Conservation (phyloP, 1,140 invertebrate species). For the Heliconius himera region DNA sequence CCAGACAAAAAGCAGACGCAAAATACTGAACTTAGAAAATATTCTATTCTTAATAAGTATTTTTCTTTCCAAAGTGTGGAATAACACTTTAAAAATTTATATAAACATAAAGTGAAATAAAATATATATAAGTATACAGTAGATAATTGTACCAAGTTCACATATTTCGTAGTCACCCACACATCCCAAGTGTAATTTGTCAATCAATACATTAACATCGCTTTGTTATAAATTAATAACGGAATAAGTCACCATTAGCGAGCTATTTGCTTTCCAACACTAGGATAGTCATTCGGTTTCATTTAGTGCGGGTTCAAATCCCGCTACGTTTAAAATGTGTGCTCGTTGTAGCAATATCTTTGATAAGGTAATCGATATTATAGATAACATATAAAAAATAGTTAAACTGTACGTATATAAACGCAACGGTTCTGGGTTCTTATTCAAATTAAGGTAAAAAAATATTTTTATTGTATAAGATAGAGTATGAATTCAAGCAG, state of each 20-base stretch:
- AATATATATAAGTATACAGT: background rate
- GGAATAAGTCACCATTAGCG: constrained; percentile 14
- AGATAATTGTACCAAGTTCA: constrained; percentile 16
- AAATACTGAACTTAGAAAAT: too few relatives aligned
- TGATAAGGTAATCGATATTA: background rate
- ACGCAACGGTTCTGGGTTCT: too few relatives aligned
- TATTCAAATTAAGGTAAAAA: too few relatives aligned
- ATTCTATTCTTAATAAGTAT: too few relatives aligned
- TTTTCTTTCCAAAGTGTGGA: too few relatives aligned
- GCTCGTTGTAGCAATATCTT: background rate
- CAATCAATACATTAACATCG: constrained; percentile 28
- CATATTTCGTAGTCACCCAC: background rate
- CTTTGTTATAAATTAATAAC: constrained; percentile 35
- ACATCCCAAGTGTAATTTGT: constrained; percentile 31
- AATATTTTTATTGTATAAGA: too few relatives aligned
- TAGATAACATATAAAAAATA: background rate
- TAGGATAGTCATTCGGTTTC: background rate
- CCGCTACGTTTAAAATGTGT: background rate
- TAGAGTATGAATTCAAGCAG: too few relatives aligned
- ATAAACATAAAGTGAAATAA: too few relatives aligned
- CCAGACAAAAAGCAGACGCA: too few relatives aligned
- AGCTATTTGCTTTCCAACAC: background rate
- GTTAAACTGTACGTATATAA: too few relatives aligned
- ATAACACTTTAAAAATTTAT: too few relatives aligned
- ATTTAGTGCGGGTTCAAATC: background rate